Base-by-base conservation (phyloP, 2,888 invertebrate species). In the Lasius fuliginosus region DNA sequence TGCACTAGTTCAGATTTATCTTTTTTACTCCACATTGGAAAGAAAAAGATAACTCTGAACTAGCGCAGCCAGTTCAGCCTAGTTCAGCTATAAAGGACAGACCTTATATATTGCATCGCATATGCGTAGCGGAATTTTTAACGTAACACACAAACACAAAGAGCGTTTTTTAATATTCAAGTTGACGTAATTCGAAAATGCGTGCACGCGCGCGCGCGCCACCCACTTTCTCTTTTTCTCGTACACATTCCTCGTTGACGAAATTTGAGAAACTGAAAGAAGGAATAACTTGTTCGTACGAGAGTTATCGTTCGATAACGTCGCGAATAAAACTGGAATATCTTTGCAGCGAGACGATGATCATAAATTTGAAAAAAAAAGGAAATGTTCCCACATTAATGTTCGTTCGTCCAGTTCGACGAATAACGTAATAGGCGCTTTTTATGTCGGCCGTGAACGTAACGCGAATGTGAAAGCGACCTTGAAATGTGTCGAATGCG, bases 391-490 rank as follows among this genome's bases (percentile, higher is more conserved):
- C 77, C 75, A 82, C 75, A 85, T 83, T 86, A 85, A 42, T 79
- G 42, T 60, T 65, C n/a, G 11, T 23, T 40, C 60, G 56, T 64
- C 42, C 40, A 71, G 71, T 88, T 71, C 85, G n/a, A 49, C 77
- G 62, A 60, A 90, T 88, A 90, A 87, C 90, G 90, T 88, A 88
- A 90, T 82, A 83, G 84, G 49, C 42, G 82, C 69, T 87, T 84
- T 40, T 53, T 69, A 67, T 67, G 67, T 77, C 84, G 90, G 81
- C 67, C 88, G 87, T 85, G 90, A 87, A 87, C 58, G 33, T 87
- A 85, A 83, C 86, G 87, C 85, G 84, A 88, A 90, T 90, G 90
- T 90, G 90, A 90, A 90, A 90, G 90, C 87, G 87, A 88, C 90
- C 90, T 90, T 90, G 90, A 88, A 90, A 86, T 84, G 49, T 85